phyloP scores from a whole-genome alignment of 2,888 invertebrate genomes.

The Erpobdella octoculata region DNA sequence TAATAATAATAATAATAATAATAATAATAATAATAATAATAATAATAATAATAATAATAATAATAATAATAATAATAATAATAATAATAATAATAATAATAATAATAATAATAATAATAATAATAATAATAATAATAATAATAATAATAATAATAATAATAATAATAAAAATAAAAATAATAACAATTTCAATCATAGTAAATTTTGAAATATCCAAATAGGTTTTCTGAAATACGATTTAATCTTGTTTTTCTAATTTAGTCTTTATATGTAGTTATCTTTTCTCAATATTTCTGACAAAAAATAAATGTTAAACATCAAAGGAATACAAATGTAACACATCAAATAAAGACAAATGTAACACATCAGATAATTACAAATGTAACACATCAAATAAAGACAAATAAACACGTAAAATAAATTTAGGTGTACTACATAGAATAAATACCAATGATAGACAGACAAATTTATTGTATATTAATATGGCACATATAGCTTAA shows the following conservation, averaged over 20 bases:
- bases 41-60: not conserved
- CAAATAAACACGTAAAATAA: no score
- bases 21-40: not conserved
- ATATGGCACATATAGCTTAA: no score
- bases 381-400: no score
- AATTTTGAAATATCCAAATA: not conserved
- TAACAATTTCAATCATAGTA: not conserved
- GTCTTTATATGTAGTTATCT: not conserved
- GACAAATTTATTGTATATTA: no score
- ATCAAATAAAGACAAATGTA: no score
- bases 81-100: not conserved
- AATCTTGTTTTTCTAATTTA: not conserved
- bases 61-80: not conserved
- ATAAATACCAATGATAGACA: no score
- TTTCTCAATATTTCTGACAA: not conserved
- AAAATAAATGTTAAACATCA: no score
- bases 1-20: not conserved
- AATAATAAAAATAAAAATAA: not conserved
- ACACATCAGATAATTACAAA: no score
- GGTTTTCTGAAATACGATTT: not conserved
- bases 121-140: not conserved
- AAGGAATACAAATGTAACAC: no score
- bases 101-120: not conserved
- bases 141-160: not conserved
- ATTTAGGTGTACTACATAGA: no score